Evolutionary conservation across 2,888 invertebrate species (phyloP).

Genomic region (Aquatica leii): DNA sequence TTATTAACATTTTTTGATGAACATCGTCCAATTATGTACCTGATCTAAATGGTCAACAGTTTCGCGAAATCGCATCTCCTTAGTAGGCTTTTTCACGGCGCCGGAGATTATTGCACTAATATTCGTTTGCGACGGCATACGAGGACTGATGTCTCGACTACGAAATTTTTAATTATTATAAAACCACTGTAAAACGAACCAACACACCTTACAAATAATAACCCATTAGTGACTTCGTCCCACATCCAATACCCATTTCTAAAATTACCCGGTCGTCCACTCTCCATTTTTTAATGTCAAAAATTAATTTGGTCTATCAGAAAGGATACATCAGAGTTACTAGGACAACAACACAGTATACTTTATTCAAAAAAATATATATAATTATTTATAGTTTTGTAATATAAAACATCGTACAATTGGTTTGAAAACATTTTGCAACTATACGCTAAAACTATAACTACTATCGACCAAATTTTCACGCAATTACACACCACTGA

Average conservation of each 20-base stretch:
- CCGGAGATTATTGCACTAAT: constrained; percentile 13
- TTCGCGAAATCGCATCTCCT: constrained; percentile 64
- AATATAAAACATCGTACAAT: constrained; percentile 26
- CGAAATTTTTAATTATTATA: background rate
- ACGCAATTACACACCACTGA: constrained; percentile 67
- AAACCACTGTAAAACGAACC: background rate
- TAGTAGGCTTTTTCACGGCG: constrained; percentile 58
- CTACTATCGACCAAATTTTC: constrained; percentile 56
- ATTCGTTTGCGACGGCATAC: constrained; percentile 24
- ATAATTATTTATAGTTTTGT: constrained; percentile 12
- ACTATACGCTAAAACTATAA: constrained; percentile 46
- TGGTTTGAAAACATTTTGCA: constrained; percentile 23
- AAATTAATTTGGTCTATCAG: no score
- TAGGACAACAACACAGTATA: background rate
- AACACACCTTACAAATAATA: constrained; percentile 47
- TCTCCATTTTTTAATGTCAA: constrained; percentile 5
- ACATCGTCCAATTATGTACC: constrained; percentile 49
- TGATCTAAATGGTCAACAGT: constrained; percentile 65
- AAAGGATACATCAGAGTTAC: no score
- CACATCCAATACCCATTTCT: constrained; percentile 64
- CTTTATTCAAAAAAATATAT: background rate
- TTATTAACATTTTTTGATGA: constrained; percentile 1
- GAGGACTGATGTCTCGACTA: constrained; percentile 35
- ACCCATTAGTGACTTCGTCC: constrained; percentile 56
- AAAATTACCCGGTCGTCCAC: constrained; percentile 25